A percentile compares a stretch with the other conserved stretches of the same genome.
phyloP scores from a whole-genome alignment of 2,888 invertebrate species.

The Acrobasis repandana region DNA sequence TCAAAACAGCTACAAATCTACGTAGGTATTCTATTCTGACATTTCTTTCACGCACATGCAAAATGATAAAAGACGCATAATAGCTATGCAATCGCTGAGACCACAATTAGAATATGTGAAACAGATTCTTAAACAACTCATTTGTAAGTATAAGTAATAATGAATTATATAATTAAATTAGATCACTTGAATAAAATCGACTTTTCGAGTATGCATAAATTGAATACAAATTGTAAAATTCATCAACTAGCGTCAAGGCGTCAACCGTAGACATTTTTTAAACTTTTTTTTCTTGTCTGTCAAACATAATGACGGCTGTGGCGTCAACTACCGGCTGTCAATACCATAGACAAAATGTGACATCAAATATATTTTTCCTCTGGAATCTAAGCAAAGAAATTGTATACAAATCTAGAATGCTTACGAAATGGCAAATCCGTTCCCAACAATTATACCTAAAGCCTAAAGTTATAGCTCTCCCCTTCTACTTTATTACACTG shows the following conservation, averaged over 20 bases:
- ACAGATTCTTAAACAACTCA: conserved; percentile 45
- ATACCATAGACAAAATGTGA: conserved; percentile 1
- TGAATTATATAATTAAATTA: conserved; percentile 38
- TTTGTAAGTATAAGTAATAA: conserved; percentile 45
- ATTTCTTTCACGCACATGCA: conserved; percentile 76
- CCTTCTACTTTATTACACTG: no score
- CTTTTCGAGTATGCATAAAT: conserved; percentile 35
- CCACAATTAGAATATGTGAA: conserved; percentile 37
- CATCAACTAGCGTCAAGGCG: conserved; percentile 69
- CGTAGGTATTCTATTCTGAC: conserved; percentile 64
- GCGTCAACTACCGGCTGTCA: background rate
- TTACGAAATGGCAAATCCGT: no score
- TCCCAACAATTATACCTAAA: no score
- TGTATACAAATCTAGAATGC: no score
- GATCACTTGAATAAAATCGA: conserved; percentile 39
- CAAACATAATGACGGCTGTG: conserved; percentile 20
- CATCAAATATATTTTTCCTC: no score
- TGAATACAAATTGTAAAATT: conserved; percentile 49
- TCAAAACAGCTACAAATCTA: conserved; percentile 58
- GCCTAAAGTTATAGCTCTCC: no score
- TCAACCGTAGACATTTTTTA: conserved; percentile 68
- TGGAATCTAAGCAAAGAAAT: no score
- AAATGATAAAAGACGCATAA: conserved; percentile 67
- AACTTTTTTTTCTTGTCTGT: conserved; percentile 37
- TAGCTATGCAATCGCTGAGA: conserved; percentile 45